A percentile compares a stretch with the other conserved stretches of the same genome.
phyloP scores from a whole-genome alignment of 2,797 vertebrate species.

The Scolopax rusticola region DNA sequence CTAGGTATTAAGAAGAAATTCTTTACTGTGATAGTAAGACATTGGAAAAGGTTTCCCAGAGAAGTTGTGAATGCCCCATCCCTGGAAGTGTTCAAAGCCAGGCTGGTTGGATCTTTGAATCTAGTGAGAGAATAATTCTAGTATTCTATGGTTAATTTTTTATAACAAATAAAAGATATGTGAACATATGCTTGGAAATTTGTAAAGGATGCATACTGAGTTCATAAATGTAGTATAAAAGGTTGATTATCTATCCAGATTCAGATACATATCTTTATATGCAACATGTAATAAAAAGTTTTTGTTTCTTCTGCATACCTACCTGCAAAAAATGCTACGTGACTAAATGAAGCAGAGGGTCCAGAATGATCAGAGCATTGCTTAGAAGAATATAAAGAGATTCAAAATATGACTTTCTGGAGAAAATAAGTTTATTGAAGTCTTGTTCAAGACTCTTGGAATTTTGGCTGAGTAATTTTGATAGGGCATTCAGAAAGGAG shows the following conservation, averaged over 20 bases:
- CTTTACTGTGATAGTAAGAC: background rate
- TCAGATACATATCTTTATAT: background rate
- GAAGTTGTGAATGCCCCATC: too few relatives aligned
- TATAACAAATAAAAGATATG: background rate
- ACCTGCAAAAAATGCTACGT: background rate
- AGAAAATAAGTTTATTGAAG: background rate
- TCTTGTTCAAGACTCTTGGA: background rate
- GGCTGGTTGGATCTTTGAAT: background rate
- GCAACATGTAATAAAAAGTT: background rate
- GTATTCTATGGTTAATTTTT: background rate
- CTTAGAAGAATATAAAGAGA: background rate
- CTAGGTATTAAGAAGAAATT: background rate
- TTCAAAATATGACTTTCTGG: background rate
- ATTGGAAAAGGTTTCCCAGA: too few relatives aligned
- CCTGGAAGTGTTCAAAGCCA: background rate
- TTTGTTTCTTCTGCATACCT: background rate
- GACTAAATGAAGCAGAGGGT: background rate
- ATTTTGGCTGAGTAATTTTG: background rate
- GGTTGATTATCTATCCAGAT: background rate
- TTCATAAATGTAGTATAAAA: background rate
- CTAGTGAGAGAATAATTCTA: background rate
- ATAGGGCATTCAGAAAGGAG: background rate
- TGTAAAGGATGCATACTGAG: background rate
- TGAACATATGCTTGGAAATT: background rate
- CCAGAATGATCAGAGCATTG: rapidly evolving